Evolutionary conservation across 2,888 invertebrate species (phyloP).

Genomic region (Leucania comma): DNA sequence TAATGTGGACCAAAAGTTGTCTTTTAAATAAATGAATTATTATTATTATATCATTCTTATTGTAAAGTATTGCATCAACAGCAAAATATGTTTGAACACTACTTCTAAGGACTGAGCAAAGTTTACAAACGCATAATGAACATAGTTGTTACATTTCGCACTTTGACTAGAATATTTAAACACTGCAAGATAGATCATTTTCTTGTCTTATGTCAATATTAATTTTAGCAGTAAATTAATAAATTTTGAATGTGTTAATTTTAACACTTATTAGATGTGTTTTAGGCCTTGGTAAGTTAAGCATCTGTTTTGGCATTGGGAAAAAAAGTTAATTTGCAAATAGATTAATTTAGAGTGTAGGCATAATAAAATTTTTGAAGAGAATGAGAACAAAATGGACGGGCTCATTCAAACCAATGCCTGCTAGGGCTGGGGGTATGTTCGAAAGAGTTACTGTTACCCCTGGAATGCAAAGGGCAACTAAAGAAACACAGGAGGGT

Average conservation of each 20-base stretch:
- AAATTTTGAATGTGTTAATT: constrained; percentile 11
- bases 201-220: constrained; percentile 12
- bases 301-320: neutral
- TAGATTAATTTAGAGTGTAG: neutral
- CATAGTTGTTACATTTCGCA: constrained; percentile 42
- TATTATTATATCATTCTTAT: too few relatives aligned
- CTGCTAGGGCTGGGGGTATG: too few relatives aligned
- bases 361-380: too few relatives aligned
- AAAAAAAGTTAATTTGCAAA: neutral
- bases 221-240: neutral
- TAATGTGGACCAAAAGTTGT: too few relatives aligned
- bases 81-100: neutral
- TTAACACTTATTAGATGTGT: constrained; percentile 18
- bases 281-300: neutral
- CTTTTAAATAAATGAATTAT: too few relatives aligned
- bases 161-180: constrained; percentile 23
- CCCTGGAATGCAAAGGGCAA: neutral
- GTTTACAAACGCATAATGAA: constrained; percentile 28
- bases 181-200: neutral
- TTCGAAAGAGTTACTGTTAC: too few relatives aligned
- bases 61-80: neutral
- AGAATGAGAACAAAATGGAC: too few relatives aligned
- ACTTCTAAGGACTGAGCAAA: constrained; percentile 2
- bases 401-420: too few relatives aligned
- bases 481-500: too few relatives aligned